Percentiles rank a stretch among this genome's conserved stretches.
Evolutionary conservation across 1,140 invertebrate genomes (phyloP).

Genomic region (Maniola jurtina): DNA sequence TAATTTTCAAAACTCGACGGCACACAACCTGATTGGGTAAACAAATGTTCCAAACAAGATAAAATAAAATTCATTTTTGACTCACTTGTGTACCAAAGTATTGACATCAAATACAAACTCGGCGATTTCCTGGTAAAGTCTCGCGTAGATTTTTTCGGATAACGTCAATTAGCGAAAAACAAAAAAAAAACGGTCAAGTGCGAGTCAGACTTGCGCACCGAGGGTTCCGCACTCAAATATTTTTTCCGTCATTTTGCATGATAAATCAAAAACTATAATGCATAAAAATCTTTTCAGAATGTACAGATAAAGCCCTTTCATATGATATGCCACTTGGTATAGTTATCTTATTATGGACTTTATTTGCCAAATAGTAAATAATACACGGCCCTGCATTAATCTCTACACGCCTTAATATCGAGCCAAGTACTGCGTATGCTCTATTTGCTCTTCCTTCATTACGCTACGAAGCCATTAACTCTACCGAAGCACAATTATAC

Average conservation of each 20-base stretch:
- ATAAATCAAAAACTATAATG: too few species aligned
- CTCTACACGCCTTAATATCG: neutral
- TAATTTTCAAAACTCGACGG: conserved; percentile 5
- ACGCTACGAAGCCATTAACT: conserved; percentile 9
- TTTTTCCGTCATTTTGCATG: too few species aligned
- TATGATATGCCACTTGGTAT: too few species aligned
- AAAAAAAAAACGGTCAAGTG: too few species aligned
- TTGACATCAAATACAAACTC: conserved; percentile 1
- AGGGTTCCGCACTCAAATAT: too few species aligned
- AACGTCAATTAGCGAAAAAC: too few species aligned
- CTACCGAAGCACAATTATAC: conserved; percentile 8
- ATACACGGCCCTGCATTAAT: conserved; percentile 4
- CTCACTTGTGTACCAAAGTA: conserved; percentile 1
- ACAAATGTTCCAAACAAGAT: conserved; percentile 3
- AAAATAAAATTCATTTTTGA: conserved; percentile 5
- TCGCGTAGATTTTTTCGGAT: neutral
- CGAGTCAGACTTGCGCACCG: too few species aligned
- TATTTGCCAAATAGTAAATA: neutral
- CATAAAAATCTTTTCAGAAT: too few species aligned
- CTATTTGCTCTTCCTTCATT: conserved; percentile 17
- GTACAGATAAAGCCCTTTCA: too few species aligned
- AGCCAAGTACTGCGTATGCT: conserved; percentile 7
- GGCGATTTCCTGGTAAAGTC: neutral
- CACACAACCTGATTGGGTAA: conserved; percentile 4
- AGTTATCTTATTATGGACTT: too few species aligned